These are phyloP conservation scores for Malurus elegans DNA, from an alignment of 2,113 vertebrate genomes.

Conservation along the genomic window DNA sequence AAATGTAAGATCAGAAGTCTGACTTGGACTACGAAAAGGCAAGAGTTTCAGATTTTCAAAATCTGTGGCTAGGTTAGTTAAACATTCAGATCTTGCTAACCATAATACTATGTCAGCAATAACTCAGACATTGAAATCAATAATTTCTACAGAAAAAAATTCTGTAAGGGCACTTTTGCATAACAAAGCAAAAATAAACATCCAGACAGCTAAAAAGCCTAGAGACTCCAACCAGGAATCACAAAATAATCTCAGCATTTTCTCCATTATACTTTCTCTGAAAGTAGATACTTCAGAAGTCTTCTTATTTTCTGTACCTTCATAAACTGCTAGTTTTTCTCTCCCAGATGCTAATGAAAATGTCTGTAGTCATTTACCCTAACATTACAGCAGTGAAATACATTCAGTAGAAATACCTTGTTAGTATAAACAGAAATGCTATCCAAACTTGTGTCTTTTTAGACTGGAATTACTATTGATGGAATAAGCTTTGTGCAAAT, in stretches of 20 bases:
- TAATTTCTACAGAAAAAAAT: neutral
- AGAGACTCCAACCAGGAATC: neutral
- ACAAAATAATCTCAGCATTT: neutral
- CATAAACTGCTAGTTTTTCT: neutral
- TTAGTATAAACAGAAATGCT: conserved; percentile 66
- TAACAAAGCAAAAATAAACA: neutral
- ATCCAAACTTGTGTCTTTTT: conserved; percentile 70
- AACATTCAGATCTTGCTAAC: neutral
- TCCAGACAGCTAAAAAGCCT: neutral
- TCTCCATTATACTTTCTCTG: neutral
- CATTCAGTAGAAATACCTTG: conserved; percentile 69
- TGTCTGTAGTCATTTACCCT: neutral
- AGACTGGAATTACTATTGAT: conserved; percentile 73
- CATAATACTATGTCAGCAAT: neutral
- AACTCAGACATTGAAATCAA: neutral
- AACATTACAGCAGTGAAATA: conserved; percentile 28
- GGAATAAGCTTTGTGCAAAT: conserved; percentile 76
- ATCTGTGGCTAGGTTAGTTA: neutral
- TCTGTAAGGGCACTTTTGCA: neutral
- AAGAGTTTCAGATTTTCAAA: neutral
- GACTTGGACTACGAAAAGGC: neutral
- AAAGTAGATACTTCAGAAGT: neutral
- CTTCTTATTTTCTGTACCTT: neutral
- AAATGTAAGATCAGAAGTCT: neutral
- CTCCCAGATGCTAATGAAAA: neutral